Evolutionary conservation across 2,113 vertebrate species (phyloP).

Genomic region (Sciurus niger): DNA sequence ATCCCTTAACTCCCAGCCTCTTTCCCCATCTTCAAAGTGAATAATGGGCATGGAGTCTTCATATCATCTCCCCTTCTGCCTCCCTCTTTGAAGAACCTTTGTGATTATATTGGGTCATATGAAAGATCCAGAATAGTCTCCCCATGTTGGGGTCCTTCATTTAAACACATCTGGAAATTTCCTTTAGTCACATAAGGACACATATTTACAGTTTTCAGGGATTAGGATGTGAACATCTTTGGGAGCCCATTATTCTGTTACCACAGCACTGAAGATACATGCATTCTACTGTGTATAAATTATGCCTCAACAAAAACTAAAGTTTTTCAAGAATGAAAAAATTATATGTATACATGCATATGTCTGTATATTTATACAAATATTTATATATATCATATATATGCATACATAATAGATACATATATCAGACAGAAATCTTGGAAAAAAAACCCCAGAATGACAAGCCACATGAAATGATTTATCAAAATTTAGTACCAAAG

Average conservation of each 20-base stretch:
- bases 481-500: conserved; percentile 24
- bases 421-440: neutral
- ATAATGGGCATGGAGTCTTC: neutral
- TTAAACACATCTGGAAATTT: neutral
- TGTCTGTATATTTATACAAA: too few species aligned
- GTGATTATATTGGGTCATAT: neutral
- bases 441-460: neutral
- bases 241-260: neutral
- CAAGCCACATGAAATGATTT: neutral
- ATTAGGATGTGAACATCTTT: neutral
- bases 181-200: neutral
- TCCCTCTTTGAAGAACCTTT: neutral
- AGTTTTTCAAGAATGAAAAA: neutral
- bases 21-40: neutral
- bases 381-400: too few species aligned
- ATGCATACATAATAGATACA: too few species aligned
- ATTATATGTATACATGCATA: too few species aligned
- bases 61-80: neutral
- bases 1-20: neutral
- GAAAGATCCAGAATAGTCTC: neutral
- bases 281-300: neutral
- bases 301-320: neutral
- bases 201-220: neutral
- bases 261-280: neutral
- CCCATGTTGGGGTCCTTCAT: neutral